Base-by-base conservation (phyloP, 92 coral and sea anemone species). In the Zoanthus gigantus region DNA sequence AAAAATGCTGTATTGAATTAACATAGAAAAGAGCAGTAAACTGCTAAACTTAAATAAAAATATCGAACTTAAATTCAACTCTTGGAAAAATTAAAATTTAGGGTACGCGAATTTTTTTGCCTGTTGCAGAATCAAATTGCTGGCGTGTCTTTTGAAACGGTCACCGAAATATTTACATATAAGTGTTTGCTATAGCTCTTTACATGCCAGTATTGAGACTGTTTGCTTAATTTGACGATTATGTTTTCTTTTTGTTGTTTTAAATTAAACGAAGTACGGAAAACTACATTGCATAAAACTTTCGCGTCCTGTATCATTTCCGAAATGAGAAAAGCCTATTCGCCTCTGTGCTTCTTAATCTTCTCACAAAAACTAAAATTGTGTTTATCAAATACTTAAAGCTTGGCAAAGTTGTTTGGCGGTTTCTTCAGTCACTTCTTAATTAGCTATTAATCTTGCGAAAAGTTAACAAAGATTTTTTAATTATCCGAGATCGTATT, bases 381-480 rank as follows among this genome's bases (percentile, higher is more conserved):
- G 66, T 88, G 82, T 90, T 87, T 92, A 76, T 89, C 77, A 89
- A 89, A 89, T 84, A 83, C 87, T 89, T 83, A 86, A 84, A 90
- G 91, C 86, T 91, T 60, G 82, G 83, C 65, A 79, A 78, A 83
- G 96, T 87, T 94, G 93, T 79, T 84, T 75, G 92, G 92, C 92
- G 98, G 95, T 93, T 92, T 91, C 96, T 90, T 91, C 95, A 90
- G 88, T 92, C 94, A 94, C 90, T 87, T 93, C 97, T 88, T 95
- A 97, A 97, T 97, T 91, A 97, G 94, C 89, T 92, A 89, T 94
- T 96, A 95, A 97, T 90, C 98, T 93, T 65, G 96, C 79, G 94
- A 91, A 95, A 93, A 95, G 94, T 95, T 91, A 93, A 95, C 98
- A 95, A 89, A 95, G 96, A 95, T 95, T 95, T 93, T 95, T 95